Percentiles rank a stretch among this genome's conserved stretches.
These are phyloP conservation scores for Cnemophilus loriae DNA, from an alignment of 2,113 vertebrate genomes.

Conservation along the genomic window DNA sequence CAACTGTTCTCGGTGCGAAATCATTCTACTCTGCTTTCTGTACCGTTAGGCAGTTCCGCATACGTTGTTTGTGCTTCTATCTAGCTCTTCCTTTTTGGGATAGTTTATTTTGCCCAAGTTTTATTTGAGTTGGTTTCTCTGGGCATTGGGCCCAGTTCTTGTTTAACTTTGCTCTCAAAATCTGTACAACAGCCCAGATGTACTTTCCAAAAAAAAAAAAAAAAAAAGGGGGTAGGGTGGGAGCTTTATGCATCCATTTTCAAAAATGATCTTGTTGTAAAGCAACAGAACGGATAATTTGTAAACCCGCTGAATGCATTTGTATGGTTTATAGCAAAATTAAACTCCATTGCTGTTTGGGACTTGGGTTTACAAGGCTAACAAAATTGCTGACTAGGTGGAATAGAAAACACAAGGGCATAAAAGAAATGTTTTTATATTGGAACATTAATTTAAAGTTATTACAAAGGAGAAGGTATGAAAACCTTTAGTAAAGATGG, in stretches of 20 bases:
- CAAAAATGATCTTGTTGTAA: background rate
- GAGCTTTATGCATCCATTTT: background rate
- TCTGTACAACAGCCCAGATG: conserved; percentile 26
- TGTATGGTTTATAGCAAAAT: conserved; percentile 24
- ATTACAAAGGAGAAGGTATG: background rate
- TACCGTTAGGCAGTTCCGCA: background rate
- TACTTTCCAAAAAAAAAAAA: background rate
- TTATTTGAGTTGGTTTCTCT: conserved; percentile 52
- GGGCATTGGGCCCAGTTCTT: conserved; percentile 44
- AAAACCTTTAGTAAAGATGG: background rate
- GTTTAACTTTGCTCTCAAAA: conserved; percentile 50
- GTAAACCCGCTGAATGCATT: background rate
- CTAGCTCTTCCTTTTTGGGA: conserved; percentile 30
- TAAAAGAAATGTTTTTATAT: background rate
- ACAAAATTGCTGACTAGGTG: conserved; percentile 15
- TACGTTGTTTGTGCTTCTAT: background rate
- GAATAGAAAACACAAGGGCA: background rate
- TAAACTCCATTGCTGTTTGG: background rate
- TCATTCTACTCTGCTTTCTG: background rate
- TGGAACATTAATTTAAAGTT: background rate
- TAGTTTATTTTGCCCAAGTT: conserved; percentile 38
- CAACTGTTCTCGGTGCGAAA: background rate
- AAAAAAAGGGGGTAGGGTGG: fast-evolving
- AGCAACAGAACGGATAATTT: conserved; percentile 27
- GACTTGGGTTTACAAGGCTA: background rate